Evolutionary conservation across 2,797 vertebrate species (phyloP).

Genomic region (Mormyrops attenuatus): DNA sequence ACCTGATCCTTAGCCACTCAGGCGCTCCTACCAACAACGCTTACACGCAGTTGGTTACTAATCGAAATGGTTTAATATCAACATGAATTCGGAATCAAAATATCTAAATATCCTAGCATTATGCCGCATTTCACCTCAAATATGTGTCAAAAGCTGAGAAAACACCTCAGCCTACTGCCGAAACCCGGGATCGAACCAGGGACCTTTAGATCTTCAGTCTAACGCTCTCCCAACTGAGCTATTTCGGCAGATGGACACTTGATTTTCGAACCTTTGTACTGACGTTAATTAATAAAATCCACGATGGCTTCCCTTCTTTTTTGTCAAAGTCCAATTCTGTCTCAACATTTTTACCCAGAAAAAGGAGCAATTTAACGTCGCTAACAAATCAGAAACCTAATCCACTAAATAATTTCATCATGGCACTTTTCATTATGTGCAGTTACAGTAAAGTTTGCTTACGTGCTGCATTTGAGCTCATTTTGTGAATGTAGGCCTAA

Average conservation of each 20-base stretch:
- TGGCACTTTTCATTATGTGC: background rate
- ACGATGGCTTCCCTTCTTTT: background rate
- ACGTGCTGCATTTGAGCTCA: background rate
- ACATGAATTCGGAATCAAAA: background rate
- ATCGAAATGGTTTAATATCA: background rate
- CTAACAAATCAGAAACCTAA: background rate
- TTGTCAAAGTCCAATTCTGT: background rate
- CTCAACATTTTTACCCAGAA: too few species aligned
- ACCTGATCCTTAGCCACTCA: background rate
- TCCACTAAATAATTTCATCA: background rate
- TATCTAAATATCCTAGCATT: background rate
- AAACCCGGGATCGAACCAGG: conserved; percentile 46
- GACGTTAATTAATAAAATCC: background rate
- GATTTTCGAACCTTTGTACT: background rate
- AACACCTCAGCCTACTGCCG: conserved; percentile 14
- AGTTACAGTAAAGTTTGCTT: background rate
- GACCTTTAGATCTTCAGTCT: conserved; percentile 39
- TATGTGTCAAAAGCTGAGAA: background rate
- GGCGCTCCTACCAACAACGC: background rate
- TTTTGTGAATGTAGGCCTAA: background rate
- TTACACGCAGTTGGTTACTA: background rate
- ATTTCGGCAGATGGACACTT: conserved; percentile 19
- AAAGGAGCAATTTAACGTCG: too few species aligned
- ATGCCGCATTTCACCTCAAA: background rate
- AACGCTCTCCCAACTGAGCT: conserved; percentile 38